Base-by-base conservation (phyloP, 2,888 invertebrate species). In the Acrocyrtus sp. region DNA sequence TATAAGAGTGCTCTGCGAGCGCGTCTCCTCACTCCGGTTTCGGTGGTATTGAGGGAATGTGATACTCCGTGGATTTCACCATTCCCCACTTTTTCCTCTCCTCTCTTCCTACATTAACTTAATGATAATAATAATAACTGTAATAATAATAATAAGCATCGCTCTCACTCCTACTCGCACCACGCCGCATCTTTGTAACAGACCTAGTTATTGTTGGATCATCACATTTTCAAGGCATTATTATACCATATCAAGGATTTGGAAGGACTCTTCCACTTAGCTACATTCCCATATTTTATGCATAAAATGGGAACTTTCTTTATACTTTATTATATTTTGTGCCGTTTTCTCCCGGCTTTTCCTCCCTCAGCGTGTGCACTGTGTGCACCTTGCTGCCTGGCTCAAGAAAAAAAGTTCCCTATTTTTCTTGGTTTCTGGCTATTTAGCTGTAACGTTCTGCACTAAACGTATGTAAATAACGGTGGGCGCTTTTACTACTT, bases 51-150 rank as follows among this genome's bases (percentile, higher is more conserved):
- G 53, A 17, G 10, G n/a, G 53, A 43, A n/a, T n/a, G 43, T 26
- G 62, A 41, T 39, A 43, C 43, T 41, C 15, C 29, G 8, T 41
- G 43, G 27, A 61, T 48, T 50, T 43, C 45, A 43, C 41, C 51
- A 34, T 45, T n/a, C 17, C n/a, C 43, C 43, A 10, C 19, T 50
- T 50, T 15, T 45, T 51, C 29, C 26, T 68, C 39, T 41, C 15
- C 15, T 57, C 19, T 56, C 34, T 29, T 54, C n/a, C 27, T 63
- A 58, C 72, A 65, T 72, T 72, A 72, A 58, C 60, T 58, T 72
- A 65, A 72, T 72, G 72, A 72, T 72, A 58, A 65, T 58, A 65
- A 72, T 65, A 65, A 72, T 72, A 72, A 54, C 65, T 45, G 65
- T 65, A 72, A 72, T 72, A 70, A 70, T 69, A 50, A 61, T 63